Conservation (phyloP, 2,888 invertebrate species). For the Drosophila phalerata region DNA sequence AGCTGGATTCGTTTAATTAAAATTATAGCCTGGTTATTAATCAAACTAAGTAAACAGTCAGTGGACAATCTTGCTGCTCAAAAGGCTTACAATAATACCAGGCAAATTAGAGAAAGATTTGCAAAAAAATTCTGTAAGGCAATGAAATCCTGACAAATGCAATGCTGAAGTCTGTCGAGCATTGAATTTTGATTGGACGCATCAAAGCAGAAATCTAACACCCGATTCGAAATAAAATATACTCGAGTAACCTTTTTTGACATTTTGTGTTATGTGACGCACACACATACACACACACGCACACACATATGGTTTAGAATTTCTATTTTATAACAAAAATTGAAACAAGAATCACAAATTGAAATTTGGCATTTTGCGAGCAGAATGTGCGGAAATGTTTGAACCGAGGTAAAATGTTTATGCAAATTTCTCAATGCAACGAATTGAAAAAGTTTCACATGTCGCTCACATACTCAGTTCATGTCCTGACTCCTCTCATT, state of each 20-base stretch:
- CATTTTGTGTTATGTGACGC: conserved; percentile 2
- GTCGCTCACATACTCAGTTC: conserved; percentile 28
- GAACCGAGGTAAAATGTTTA: conserved; percentile 47
- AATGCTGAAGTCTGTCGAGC: conserved; percentile 47
- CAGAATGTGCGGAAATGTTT: neutral
- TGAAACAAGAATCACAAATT: conserved; percentile 54
- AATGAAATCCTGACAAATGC: conserved; percentile 4
- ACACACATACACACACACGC: conserved; percentile 8
- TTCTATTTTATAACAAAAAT: conserved; percentile 32
- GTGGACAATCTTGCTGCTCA: neutral
- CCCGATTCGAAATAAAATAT: conserved; percentile 7
- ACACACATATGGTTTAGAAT: neutral
- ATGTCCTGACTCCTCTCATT: neutral
- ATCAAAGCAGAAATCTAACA: conserved; percentile 65
- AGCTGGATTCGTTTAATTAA: conserved; percentile 80
- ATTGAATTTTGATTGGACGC: conserved; percentile 77
- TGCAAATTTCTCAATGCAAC: conserved; percentile 68
- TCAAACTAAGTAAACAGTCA: conserved; percentile 61
- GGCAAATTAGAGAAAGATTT: neutral
- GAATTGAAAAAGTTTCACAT: conserved; percentile 77
- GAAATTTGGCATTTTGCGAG: conserved; percentile 30
- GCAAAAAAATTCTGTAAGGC: neutral
- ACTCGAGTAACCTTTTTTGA: conserved; percentile 30
- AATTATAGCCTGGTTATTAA: conserved; percentile 75
- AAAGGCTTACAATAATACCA: conserved; percentile 6